Conservation (phyloP, 2,888 invertebrate genomes). For the Spisula solida region DNA sequence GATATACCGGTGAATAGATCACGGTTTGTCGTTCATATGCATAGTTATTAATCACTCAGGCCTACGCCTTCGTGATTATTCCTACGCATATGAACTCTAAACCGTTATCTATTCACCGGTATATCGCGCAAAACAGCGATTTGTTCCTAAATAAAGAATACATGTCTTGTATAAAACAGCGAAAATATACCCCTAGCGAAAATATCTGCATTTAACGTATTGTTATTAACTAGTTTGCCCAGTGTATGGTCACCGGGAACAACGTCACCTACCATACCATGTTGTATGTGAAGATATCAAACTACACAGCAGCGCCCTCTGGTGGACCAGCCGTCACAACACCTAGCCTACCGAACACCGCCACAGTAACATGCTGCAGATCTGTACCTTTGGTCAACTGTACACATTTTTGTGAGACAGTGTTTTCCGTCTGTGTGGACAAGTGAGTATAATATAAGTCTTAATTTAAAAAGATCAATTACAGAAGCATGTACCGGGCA, state of each 20-base stretch:
- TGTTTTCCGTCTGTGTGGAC: constrained; percentile 32
- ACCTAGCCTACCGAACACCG: neutral
- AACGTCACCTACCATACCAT: constrained; percentile 13
- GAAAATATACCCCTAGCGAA: neutral
- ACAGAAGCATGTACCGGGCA: neutral
- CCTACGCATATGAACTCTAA: too few species aligned
- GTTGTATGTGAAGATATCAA: constrained; percentile 28
- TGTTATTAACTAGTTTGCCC: neutral
- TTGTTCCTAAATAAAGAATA: too few species aligned
- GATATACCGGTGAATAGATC: too few species aligned
- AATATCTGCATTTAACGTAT: neutral
- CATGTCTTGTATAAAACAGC: too few species aligned
- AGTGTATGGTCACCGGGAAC: neutral
- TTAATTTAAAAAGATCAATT: neutral
- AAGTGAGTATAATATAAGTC: neutral
- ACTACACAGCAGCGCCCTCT: constrained; percentile 29
- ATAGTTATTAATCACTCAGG: too few species aligned
- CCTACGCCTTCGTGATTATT: too few species aligned
- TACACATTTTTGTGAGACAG: constrained; percentile 40
- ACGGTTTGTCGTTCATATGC: too few species aligned
- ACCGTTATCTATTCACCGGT: too few species aligned
- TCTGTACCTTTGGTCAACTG: constrained; percentile 29
- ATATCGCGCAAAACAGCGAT: too few species aligned
- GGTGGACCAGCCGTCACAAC: neutral
- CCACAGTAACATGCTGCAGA: constrained; percentile 15